Evolutionary conservation across 2,888 invertebrate genomes (phyloP), one percentile per base, ranked within the genome.

Genomic region (Cephus spinipes): DNA sequence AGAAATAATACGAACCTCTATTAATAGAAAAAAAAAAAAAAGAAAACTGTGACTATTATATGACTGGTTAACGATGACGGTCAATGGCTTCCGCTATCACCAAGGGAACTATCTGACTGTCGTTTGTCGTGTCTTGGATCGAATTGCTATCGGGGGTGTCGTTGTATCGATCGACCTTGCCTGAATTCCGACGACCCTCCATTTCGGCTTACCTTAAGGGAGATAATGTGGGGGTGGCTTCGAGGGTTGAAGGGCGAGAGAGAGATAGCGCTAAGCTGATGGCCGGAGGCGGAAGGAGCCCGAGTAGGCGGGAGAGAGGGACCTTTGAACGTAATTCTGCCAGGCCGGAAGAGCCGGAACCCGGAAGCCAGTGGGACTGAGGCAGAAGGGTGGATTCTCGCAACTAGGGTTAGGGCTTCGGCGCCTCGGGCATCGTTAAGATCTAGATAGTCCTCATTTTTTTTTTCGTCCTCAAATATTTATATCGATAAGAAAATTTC

Each of bases 341-440:
- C 35, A 35, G 31, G n/a, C 74, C 74, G 33, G 74, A 36, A 74
- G 74, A 33, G 35, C 30, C 85, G 87, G 84, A 88, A 88, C 86
- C 86, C 87, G 88, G 88, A 90, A 90, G 87, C 85, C 85, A 87
- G 86, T 87, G 88, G 82, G 80, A 86, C 85, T 87, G 87, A 87
- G 89, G 88, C 35, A 90, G 88, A 71, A 33, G 32, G 71, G 71
- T 71, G 32, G 85, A 74, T 34, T 34, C 33, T 74, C 74, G 34
- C 87, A 79, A 80, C 79, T 77, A 68, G 79, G 80, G 80, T 75
- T 79, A 80, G 74, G 12, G 12, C 31, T 71, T 31, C 31, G 33
- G 12, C 9, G 74, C 40, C 23, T 55, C n/a, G 79, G 77, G 77
- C 86, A 86, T 88, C 87, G 86, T 87, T 82, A 84, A 86, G 85